Base-by-base conservation (phyloP, 2,113 vertebrate genomes). In the Oceanodroma tethys region DNA sequence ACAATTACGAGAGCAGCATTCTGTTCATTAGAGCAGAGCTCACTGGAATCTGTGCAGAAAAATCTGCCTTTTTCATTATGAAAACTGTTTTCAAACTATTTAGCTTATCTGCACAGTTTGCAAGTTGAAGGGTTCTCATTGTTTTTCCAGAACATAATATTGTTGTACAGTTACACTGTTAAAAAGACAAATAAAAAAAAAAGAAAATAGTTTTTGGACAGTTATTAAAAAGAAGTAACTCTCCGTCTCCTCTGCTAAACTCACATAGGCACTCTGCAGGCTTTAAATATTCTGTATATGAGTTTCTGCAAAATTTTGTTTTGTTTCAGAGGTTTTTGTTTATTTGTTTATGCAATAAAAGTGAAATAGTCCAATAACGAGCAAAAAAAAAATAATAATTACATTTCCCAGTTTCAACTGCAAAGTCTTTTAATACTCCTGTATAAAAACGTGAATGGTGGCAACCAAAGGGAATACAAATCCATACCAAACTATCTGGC, bases 141-240 rank as follows among this genome's bases (percentile, higher is more conserved):
- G 40, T 21, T 89, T 81, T 47, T 36, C 58, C 38, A 86, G 43
- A 87, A 63, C 3, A 13, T 8, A 38, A 21, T 3, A 36, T 2
- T 12, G 4, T 21, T 79, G 27, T 36, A 48, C 8, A 65, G 47
- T 20, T 38, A 43, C 12, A 13, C 6, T 25, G 7, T 30, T 17
- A 36, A 87, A 87, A 81, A 48, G 1, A 56, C 1, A 34, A 59
- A 34, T 26, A 6, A 12, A 26, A 4, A 32, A 21, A 18, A 18
- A 13, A 3, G 0, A 2, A 16, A 50, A 12, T 2, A 43, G 7
- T 55, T 73, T 80, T 27, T 16, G 12, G 55, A 17, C 5, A 27
- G 5, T 18, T 50, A 19, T 5, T 76, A 50, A n/a, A 93, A 81
- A 53, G 30, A 78, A 53, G 5, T 18, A 43, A 40, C 4, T 42